Conservation (phyloP, 2,888 invertebrate species). For the Geotrupes spiniger region DNA sequence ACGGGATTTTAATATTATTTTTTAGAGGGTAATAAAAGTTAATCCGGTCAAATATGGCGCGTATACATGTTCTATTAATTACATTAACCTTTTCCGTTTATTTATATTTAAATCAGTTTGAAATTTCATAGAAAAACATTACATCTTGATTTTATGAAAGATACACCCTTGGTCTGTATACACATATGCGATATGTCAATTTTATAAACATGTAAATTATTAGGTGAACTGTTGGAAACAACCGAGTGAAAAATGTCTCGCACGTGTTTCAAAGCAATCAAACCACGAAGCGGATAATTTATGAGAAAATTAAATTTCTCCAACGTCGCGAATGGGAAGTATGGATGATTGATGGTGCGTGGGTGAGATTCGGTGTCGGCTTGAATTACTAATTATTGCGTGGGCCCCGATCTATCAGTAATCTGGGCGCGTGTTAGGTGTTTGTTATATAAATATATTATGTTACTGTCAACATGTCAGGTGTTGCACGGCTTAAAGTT, state of each 20-base stretch:
- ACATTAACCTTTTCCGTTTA: no score
- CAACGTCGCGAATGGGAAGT: slow-evolving; percentile 16
- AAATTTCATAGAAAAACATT: no score
- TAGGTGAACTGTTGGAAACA: no score
- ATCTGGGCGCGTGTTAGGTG: slow-evolving; percentile 32
- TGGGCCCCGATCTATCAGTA: slow-evolving; percentile 31
- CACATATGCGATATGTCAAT: no score
- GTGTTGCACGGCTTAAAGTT: slow-evolving; percentile 14
- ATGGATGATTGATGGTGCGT: slow-evolving; percentile 26
- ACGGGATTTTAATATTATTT: no score
- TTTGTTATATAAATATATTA: slow-evolving; percentile 21
- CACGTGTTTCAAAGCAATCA: not conserved
- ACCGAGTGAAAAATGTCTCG: not conserved
- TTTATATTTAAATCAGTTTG: no score
- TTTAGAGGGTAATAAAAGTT: no score
- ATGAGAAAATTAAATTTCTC: slow-evolving; percentile 1
- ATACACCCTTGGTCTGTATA: no score
- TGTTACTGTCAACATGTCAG: slow-evolving; percentile 21
- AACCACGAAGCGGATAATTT: slow-evolving; percentile 2
- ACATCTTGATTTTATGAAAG: no score
- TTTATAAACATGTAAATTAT: no score
- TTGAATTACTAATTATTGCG: slow-evolving; percentile 37
- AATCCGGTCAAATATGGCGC: no score
- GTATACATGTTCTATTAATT: no score
- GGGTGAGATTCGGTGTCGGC: slow-evolving; percentile 32